Conservation (phyloP, 2,113 vertebrate genomes). For the Oreochromis tanganicae region DNA sequence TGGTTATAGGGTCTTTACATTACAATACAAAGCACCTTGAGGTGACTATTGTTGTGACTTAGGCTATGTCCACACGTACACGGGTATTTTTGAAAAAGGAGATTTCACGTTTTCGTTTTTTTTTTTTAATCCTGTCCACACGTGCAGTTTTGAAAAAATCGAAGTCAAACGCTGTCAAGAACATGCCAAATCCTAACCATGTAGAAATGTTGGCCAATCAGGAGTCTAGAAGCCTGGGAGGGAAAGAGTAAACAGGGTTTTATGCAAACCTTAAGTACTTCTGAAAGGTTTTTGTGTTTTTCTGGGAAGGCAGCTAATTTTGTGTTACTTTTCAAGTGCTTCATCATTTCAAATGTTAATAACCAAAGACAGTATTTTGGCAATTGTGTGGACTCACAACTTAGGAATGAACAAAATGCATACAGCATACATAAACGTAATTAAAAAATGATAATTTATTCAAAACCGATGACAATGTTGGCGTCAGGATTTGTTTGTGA, state of each 20-base stretch:
- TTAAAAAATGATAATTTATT: not conserved
- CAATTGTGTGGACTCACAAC: not conserved
- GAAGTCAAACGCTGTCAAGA: not conserved
- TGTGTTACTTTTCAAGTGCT: not conserved
- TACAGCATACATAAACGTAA: fast-evolving
- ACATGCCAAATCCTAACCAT: not conserved
- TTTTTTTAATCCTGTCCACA: not conserved
- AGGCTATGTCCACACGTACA: not conserved
- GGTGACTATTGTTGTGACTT: not conserved
- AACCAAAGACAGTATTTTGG: not conserved
- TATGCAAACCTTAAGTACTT: not conserved
- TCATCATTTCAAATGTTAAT: not conserved
- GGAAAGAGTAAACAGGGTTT: fast-evolving
- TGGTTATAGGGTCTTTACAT: not conserved
- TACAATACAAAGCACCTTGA: not conserved
- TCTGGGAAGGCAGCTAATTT: not conserved
- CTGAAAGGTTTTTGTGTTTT: not conserved
- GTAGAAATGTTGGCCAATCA: not conserved
- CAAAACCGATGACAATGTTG: not conserved
- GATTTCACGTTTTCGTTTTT: fast-evolving
- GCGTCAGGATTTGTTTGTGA: not conserved
- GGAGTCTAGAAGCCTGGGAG: not conserved
- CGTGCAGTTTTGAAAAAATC: not conserved
- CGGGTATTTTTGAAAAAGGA: no score
- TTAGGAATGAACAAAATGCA: not conserved